phyloP scores from a whole-genome alignment of 2,797 vertebrate species.

The Leptatherina wallacei region DNA sequence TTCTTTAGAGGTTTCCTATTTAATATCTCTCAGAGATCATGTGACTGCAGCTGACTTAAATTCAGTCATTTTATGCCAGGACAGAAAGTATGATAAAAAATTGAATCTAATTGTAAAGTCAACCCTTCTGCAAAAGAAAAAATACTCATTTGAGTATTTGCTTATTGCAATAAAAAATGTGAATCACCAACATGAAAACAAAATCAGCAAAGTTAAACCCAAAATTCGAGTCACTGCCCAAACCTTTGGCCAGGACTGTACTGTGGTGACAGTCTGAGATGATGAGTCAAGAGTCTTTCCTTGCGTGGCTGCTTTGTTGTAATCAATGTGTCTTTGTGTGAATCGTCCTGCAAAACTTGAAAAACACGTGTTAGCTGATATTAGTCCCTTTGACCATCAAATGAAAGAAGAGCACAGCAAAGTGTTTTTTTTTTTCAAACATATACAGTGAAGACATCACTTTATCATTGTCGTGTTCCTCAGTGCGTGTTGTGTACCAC shows the following conservation, averaged over 20 bases:
- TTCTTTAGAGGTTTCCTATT: not conserved
- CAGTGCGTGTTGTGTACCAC: not conserved
- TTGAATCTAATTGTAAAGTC: not conserved
- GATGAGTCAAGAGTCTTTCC: not conserved
- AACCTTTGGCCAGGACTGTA: not conserved
- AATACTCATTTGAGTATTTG: not conserved
- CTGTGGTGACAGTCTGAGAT: not conserved
- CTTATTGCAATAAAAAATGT: not conserved
- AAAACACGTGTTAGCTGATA: not conserved
- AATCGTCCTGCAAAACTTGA: not conserved
- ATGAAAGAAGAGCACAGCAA: not conserved
- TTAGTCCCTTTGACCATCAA: not conserved
- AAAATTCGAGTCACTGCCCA: not conserved
- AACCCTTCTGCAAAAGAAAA: not conserved
- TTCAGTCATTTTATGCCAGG: not conserved
- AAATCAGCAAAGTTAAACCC: not conserved
- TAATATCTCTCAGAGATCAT: not conserved
- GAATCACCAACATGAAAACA: not conserved
- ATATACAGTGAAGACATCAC: conserved; percentile 1
- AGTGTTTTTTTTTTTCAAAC: not conserved
- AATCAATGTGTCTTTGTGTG: not conserved
- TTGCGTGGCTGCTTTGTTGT: not conserved
- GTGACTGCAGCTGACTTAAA: not conserved
- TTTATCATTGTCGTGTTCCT: not conserved
- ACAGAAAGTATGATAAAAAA: not conserved